Evolutionary conservation across 2,797 vertebrate genomes (phyloP), one percentile per base, ranked within the genome.

Genomic region (Esox masquinongy): DNA sequence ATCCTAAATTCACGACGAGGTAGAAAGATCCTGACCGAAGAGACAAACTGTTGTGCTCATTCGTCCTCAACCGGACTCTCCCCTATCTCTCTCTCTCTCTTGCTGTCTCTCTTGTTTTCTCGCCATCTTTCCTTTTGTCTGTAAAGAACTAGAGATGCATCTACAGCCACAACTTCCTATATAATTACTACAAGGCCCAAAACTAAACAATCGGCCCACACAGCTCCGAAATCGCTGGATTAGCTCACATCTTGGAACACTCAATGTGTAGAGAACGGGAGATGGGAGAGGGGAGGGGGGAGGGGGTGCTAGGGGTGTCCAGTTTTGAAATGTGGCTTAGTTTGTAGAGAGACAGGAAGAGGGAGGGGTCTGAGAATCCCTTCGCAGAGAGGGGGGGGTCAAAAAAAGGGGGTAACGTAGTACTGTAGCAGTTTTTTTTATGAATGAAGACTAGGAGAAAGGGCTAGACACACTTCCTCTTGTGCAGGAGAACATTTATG

Each of bases 331-430:
- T 91, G 88, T 80, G 51, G 88, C 88, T 92, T 83, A 83, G 91
- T 93, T 91, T 90, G 88, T 90, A 85, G 86, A 91, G 92, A 93
- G 87, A 94, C 93, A 94, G 93, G 93, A 94, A 93, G 92, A 88
- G 92, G 92, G 86, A 88, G 93, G 92, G 87, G 90, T 85, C 92
- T 83, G 86, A 91, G 86, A 83, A 88, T 93, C 91, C 90, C 92
- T 90, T 93, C 86, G 84, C 83, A 91, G 84, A 82, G 72, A 70
- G 82, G 74, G 69, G n/a, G 39, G 69, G 69, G 70, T 59, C 64
- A 68, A 7, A 69, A 74, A 72, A 73, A 72, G 74, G 82, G 76
- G 61, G 63, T 5, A 74, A 76, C 87, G 80, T 85, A 87, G 87
- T 87, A 91, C 88, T 91, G 90, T 87, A 87, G 88, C 75, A 83